Conservation (phyloP, 2,113 vertebrate species). For the Seriola dumerili region DNA sequence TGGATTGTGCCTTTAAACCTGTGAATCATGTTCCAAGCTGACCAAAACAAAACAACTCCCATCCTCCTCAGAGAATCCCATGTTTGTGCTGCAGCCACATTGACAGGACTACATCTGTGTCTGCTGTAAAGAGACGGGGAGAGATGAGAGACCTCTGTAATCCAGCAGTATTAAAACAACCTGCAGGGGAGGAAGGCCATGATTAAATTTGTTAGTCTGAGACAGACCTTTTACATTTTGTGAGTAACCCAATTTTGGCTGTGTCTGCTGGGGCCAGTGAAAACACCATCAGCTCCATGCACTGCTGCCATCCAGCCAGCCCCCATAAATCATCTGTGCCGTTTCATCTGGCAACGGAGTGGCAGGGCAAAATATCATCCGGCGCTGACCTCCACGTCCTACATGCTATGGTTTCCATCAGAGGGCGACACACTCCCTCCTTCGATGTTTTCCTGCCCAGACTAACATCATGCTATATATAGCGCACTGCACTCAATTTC, state of each 20-base stretch:
- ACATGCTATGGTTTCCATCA: conserved; percentile 50
- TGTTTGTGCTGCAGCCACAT: conserved; percentile 10
- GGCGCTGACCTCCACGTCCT: conserved; percentile 55
- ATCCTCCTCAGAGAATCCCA: background rate
- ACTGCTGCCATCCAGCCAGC: conserved; percentile 71
- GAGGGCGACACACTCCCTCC: conserved; percentile 1
- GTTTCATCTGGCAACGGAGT: conserved; percentile 76
- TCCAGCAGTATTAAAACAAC: conserved; percentile 78
- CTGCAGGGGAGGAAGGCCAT: conserved; percentile 72
- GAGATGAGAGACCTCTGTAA: conserved; percentile 69
- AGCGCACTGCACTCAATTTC: background rate
- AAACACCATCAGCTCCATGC: conserved; percentile 59
- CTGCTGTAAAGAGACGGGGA: conserved; percentile 43
- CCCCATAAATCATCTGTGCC: conserved; percentile 82
- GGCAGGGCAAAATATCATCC: conserved; percentile 80
- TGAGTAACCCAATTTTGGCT: conserved; percentile 81
- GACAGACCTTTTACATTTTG: conserved; percentile 79
- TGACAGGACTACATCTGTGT: conserved; percentile 31
- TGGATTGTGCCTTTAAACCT: background rate
- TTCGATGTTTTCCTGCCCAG: background rate
- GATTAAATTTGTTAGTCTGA: conserved; percentile 83
- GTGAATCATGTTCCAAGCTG: conserved; percentile 21
- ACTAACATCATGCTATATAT: background rate
- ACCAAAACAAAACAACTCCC: background rate
- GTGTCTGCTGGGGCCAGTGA: conserved; percentile 65